Base-by-base conservation (phyloP, 30 jellyfish, hydroid and myxozoan genomes). In the Aurelia sp. region DNA sequence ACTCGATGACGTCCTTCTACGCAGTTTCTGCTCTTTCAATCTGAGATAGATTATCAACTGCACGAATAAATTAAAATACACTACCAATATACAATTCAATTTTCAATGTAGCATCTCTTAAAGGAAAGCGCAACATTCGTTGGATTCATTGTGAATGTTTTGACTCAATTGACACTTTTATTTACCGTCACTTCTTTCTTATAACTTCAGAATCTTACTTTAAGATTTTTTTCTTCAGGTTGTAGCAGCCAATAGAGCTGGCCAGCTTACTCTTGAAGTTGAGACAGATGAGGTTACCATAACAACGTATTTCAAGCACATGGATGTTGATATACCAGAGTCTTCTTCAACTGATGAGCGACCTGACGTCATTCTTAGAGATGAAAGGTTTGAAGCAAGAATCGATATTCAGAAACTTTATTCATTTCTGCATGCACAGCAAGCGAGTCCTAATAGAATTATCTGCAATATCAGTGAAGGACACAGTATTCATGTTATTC, bases 261-360 rank as follows among this genome's bases (percentile, higher is more conserved):
- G 96, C 37, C 91, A 88, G 73, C 83, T 93, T 20, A 65, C 90
- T 18, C 78, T 88, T 23, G 89, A 79, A 62, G 92, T 88, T 51
- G 96, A 93, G 47, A 93, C 98, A 4, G 97, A 84, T 55, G 96
- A 77, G 72, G 98, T 87, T 35, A 93, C 96, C 41, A 96, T 84
- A 20, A 77, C 97, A 69, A 93, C 98, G 51, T 66, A 82, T 52
- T 93, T 93, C 81, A 73, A 82, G 57, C 81, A 81, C 51, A 74
- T 84, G 94, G 94, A 83, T 12, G 79, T 87, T 11, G 94, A 84
- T 2, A 30, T 65, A 13, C 58, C 71, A 4, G 81, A 44, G 5
- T 48, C 52, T 27, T 55, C 83, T 1, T 69, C 78, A n/a, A 85
- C 58, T 17, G 84, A 81, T 13, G 91, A 76, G 22, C 69, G 82